Evolutionary conservation across 2,888 invertebrate species (phyloP), one percentile per base, ranked within the genome.

Genomic region (Tortrix viridana): DNA sequence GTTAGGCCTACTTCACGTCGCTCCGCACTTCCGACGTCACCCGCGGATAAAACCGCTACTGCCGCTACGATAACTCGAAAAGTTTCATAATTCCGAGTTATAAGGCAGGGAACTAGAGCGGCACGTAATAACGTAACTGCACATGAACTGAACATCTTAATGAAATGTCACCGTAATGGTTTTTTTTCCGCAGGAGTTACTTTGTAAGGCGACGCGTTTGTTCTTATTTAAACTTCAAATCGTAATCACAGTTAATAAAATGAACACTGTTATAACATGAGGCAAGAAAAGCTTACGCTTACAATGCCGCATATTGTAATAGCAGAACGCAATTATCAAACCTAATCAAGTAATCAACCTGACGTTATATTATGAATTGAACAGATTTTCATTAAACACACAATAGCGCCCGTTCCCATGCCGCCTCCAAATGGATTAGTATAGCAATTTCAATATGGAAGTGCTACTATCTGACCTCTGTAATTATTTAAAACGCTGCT

Each of bases 401-500:
- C 81, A 75, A 76, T 73, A 58, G 72, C 41, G 63, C 67, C 68
- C 66, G 65, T 81, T 82, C 82, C 72, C 81, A 82, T 74, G 75
- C 71, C 73, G 69, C 71, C 69, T 63, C 20, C 55, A 54, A 62
- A 73, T 71, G 72, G 73, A 76, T 76, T 75, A 76, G 74, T 70
- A 71, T 68, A 66, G 66, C 65, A 69, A 72, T 73, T 72, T 69
- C 66, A 73, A 73, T 73, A 70, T 67, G 60, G 67, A 61, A 59
- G 65, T 57, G 57, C 63, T 63, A 63, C 67, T 49, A 54, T 49
- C 70, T 73, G 70, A 72, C 75, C 71, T 76, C 64, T 73, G 75
- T 76, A 84, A 83, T 82, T 81, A 84, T 80, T 76, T 72, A 69
- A 74, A 71, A 73, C 76, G 74, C 74, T 69, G 67, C 70, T 69